Conservation (phyloP, 2,797 vertebrate species). For the Ciconia nigra region DNA sequence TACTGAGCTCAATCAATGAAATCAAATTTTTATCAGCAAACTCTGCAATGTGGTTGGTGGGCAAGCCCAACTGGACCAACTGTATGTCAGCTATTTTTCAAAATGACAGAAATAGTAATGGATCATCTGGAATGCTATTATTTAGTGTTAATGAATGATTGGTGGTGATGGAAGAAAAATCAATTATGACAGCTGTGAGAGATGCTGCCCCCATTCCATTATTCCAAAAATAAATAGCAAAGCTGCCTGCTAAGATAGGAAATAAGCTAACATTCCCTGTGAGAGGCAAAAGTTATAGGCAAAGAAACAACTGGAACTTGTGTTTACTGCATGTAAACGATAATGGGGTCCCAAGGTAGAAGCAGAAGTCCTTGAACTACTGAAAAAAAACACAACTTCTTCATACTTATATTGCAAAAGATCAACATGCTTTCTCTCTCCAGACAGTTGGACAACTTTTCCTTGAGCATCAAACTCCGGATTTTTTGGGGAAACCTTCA, state of each 20-base stretch:
- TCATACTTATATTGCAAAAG: not conserved
- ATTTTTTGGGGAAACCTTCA: not conserved
- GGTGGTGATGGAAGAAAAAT: constrained; percentile 32
- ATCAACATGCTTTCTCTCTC: not conserved
- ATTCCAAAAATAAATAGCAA: constrained; percentile 39
- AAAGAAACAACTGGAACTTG: not conserved
- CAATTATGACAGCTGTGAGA: constrained; percentile 48
- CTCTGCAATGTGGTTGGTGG: not conserved
- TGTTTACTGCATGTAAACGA: not conserved
- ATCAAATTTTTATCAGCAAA: constrained; percentile 30
- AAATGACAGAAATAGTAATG: constrained; percentile 43
- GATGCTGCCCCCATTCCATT: not conserved
- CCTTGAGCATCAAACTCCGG: not conserved
- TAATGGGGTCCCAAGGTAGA: not conserved
- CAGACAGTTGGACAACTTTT: not conserved
- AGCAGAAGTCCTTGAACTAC: not conserved
- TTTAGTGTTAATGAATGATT: constrained; percentile 58
- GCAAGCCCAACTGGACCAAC: not conserved
- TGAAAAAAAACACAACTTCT: not conserved
- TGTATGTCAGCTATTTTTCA: constrained; percentile 31
- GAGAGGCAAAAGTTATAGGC: not conserved
- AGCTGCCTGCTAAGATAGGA: constrained; percentile 25
- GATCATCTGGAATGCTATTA: constrained; percentile 57
- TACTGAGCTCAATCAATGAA: not conserved
- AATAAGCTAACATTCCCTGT: constrained; percentile 3